These are phyloP conservation scores for Orthosia incerta DNA, from an alignment of 2,888 invertebrate genomes.

Conservation along the genomic window DNA sequence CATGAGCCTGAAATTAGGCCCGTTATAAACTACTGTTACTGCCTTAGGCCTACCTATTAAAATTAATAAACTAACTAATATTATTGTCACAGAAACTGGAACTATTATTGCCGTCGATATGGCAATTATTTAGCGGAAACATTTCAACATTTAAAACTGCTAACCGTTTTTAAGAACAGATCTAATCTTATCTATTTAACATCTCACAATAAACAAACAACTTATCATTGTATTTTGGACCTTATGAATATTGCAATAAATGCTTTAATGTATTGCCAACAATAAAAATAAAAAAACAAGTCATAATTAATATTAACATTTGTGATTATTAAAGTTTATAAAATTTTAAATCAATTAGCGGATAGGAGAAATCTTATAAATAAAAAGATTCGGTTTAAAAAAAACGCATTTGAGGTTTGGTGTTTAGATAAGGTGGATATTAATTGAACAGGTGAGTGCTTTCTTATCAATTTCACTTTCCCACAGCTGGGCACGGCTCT, in stretches of 20 bases:
- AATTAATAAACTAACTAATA: background rate
- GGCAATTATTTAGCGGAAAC: slow-evolving; percentile 62
- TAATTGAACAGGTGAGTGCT: slow-evolving; percentile 30
- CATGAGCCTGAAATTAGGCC: too few relatives aligned
- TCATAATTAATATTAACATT: slow-evolving; percentile 40
- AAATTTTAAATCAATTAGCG: slow-evolving; percentile 13
- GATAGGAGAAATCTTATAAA: slow-evolving; percentile 52
- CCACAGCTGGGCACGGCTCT: background rate
- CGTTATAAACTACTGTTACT: too few relatives aligned
- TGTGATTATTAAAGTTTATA: slow-evolving; percentile 29
- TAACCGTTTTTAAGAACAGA: slow-evolving; percentile 52
- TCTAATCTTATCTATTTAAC: slow-evolving; percentile 62
- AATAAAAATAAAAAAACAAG: slow-evolving; percentile 19
- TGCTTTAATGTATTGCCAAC: background rate
- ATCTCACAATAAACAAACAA: slow-evolving; percentile 40
- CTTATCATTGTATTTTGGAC: slow-evolving; percentile 33
- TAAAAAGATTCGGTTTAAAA: slow-evolving; percentile 18
- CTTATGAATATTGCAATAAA: slow-evolving; percentile 8
- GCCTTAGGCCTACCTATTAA: too few relatives aligned
- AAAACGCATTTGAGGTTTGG: slow-evolving; percentile 32
- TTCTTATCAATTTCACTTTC: background rate
- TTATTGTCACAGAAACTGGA: slow-evolving; percentile 1
- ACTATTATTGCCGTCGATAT: slow-evolving; percentile 19
- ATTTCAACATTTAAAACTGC: slow-evolving; percentile 53
- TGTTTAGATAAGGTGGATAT: slow-evolving; percentile 5